Evolutionary conservation across 2,113 vertebrate species (phyloP).

Genomic region (Silurus meridionalis): DNA sequence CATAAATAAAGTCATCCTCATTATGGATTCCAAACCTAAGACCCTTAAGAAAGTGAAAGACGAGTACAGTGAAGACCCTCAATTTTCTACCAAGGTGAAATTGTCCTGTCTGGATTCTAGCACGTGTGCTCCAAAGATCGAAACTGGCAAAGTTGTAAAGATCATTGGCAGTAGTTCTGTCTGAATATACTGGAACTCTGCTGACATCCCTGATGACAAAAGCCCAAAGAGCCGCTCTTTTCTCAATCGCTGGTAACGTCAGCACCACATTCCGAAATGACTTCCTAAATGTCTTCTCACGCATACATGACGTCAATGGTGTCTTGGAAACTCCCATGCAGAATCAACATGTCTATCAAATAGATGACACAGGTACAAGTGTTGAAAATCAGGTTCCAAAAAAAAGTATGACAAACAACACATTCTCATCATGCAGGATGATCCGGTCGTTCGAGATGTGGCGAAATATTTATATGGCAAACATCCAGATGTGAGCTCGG

Average conservation of each 20-base stretch:
- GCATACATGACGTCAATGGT: constrained; percentile 4
- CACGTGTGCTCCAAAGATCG: constrained; percentile 40
- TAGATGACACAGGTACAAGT: neutral
- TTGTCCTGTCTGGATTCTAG: constrained; percentile 37
- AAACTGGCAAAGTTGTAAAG: constrained; percentile 39
- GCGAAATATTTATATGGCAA: constrained; percentile 45
- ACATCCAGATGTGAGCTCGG: constrained; percentile 40
- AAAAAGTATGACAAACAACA: constrained; percentile 58
- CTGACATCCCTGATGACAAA: constrained; percentile 51
- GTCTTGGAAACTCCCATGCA: constrained; percentile 52
- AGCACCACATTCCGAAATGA: constrained; percentile 44
- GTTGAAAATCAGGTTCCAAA: constrained; percentile 30
- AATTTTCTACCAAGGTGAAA: constrained; percentile 45
- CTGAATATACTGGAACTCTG: constrained; percentile 44
- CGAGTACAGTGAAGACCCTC: constrained; percentile 56
- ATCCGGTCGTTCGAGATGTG: constrained; percentile 28
- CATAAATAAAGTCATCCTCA: constrained; percentile 37
- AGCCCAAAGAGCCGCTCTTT: constrained; percentile 29
- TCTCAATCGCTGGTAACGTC: constrained; percentile 51
- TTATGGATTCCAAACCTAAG: neutral
- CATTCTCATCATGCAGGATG: constrained; percentile 52
- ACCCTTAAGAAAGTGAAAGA: constrained; percentile 31
- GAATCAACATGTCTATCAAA: constrained; percentile 45
- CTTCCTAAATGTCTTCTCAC: constrained; percentile 40
- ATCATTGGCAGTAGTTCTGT: constrained; percentile 54